These are phyloP conservation scores for Caenorhabditis virilis DNA, from an alignment of 2,888 invertebrate species.

Conservation along the genomic window DNA sequence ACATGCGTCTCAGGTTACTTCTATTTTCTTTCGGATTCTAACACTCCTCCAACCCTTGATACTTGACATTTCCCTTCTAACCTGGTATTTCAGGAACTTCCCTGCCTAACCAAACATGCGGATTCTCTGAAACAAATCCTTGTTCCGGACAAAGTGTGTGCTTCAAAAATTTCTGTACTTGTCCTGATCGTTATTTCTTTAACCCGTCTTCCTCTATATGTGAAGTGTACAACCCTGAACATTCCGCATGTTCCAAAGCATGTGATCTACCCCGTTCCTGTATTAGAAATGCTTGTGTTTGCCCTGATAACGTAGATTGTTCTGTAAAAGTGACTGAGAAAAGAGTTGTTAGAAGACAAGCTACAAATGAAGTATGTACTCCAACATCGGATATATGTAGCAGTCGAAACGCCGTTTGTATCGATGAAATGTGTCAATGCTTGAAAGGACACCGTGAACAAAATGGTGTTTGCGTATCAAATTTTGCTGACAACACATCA, in stretches of 20 bases:
- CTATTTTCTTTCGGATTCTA: slow-evolving; percentile 6
- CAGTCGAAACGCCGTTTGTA: slow-evolving; percentile 50
- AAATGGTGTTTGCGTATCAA: slow-evolving; percentile 39
- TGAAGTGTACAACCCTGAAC: slow-evolving; percentile 2
- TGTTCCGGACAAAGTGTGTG: slow-evolving; percentile 39
- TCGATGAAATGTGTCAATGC: slow-evolving; percentile 53
- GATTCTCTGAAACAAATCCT: slow-evolving; percentile 33
- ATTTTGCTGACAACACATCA: no score
- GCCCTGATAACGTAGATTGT: slow-evolving; percentile 28
- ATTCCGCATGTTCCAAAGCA: slow-evolving; percentile 24
- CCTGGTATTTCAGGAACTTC: slow-evolving; percentile 20
- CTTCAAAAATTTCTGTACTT: slow-evolving; percentile 28
- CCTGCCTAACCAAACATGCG: slow-evolving; percentile 29
- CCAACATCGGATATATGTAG: slow-evolving; percentile 49
- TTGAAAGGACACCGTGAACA: slow-evolving; percentile 32
- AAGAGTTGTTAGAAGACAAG: slow-evolving; percentile 4
- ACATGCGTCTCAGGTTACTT: slow-evolving; percentile 67
- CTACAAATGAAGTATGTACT: slow-evolving; percentile 31
- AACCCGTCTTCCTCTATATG: slow-evolving; percentile 27
- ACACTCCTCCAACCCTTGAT: neutral
- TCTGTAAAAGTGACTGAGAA: neutral
- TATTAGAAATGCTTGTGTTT: slow-evolving; percentile 24
- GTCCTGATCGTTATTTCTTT: slow-evolving; percentile 32
- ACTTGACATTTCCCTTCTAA: neutral
- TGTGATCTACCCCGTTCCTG: slow-evolving; percentile 27